A percentile compares a stretch with the other conserved stretches of the same genome.
phyloP scores from a whole-genome alignment of 2,888 invertebrate species.

The Amblyjoppa fuscipennis region DNA sequence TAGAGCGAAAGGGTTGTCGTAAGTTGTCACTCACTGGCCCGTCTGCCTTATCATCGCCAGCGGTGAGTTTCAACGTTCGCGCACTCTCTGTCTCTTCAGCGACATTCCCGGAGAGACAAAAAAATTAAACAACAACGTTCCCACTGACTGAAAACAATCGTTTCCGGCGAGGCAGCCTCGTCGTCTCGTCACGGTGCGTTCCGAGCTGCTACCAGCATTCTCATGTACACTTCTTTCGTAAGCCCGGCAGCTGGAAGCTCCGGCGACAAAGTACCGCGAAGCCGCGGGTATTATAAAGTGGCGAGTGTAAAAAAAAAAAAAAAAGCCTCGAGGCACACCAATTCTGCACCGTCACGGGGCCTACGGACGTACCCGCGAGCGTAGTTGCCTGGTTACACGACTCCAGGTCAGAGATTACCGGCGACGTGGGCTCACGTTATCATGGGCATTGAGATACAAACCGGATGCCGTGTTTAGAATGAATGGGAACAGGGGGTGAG shows the following conservation, averaged over 20 bases:
- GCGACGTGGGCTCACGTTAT: conserved; percentile 40
- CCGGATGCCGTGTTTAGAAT: conserved; percentile 71
- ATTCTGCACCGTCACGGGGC: background rate
- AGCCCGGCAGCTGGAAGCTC: conserved; percentile 19
- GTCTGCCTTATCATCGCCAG: background rate
- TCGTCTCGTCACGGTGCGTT: background rate
- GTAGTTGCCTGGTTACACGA: background rate
- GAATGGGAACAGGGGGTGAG: conserved; percentile 70
- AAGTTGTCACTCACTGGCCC: background rate
- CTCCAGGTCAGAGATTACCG: conserved; percentile 16
- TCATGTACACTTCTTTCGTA: background rate
- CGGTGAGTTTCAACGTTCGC: background rate
- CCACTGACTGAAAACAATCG: conserved; percentile 12
- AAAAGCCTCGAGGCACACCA: conserved; percentile 1
- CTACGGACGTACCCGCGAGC: background rate
- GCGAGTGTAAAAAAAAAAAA: conserved; percentile 26
- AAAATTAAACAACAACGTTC: background rate
- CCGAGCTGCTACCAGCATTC: background rate
- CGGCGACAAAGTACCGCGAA: conserved; percentile 38
- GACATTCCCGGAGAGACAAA: background rate
- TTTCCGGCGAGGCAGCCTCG: background rate
- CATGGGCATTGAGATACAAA: conserved; percentile 56
- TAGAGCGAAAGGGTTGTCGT: background rate
- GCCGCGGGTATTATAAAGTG: conserved; percentile 31
- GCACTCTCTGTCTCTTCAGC: background rate